These are phyloP conservation scores for Meloe dianella DNA, from an alignment of 2,888 invertebrate species.

Conservation along the genomic window DNA sequence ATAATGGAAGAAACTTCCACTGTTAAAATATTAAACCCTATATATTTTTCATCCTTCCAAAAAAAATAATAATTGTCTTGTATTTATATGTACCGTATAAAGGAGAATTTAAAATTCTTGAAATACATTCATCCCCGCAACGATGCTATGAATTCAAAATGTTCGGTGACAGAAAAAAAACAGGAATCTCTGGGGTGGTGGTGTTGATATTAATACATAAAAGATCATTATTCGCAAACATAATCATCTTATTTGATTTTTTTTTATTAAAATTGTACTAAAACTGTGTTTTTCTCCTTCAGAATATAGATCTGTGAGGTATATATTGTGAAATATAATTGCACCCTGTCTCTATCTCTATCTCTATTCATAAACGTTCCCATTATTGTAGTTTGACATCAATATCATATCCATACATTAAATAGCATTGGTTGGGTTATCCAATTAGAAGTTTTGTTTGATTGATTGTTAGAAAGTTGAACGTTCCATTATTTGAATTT, in stretches of 20 bases:
- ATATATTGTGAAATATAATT: not conserved
- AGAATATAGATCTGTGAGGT: not conserved
- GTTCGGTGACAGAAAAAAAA: not conserved
- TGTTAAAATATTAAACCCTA: slow-evolving; percentile 4
- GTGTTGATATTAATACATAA: not conserved
- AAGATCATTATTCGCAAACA: not conserved
- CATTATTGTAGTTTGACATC: not conserved
- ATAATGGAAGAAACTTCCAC: not conserved
- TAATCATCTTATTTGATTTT: not conserved
- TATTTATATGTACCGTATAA: not conserved
- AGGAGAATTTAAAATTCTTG: not conserved
- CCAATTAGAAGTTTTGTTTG: not conserved
- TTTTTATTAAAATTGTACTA: not conserved
- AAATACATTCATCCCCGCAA: not conserved
- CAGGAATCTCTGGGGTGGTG: not conserved
- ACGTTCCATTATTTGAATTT: not conserved
- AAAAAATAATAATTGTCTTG: not conserved
- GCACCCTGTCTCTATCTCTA: not conserved
- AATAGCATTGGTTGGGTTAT: not conserved
- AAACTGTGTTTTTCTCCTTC: not conserved
- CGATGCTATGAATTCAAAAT: slow-evolving; percentile 3
- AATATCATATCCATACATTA: not conserved
- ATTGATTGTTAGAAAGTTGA: not conserved
- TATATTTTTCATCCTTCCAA: not conserved
- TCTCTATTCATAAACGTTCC: not conserved